Base-by-base conservation (phyloP, 2,888 invertebrate genomes). In the Cheilosia pagana region DNA sequence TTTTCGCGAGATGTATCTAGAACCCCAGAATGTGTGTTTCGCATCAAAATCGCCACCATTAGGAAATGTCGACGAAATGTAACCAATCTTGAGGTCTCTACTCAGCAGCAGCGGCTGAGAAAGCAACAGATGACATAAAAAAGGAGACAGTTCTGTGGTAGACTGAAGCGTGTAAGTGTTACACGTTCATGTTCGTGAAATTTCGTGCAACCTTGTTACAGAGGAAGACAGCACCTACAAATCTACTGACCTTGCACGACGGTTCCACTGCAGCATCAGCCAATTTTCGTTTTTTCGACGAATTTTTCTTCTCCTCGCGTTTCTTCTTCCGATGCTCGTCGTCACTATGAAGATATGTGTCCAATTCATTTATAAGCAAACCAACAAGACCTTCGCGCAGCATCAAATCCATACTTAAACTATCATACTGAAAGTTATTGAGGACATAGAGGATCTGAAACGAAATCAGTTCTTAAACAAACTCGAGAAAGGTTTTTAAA, bases 351-450 rank as follows among this genome's bases (percentile, higher is more conserved):
- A 92, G 60, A 86, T 90, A 92, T 14, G 87, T 88, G 67, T 91
- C 92, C 31, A 94, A 88, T 48, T 92, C 91, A 68, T 92, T 92
- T 19, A 94, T 91, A 68, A 94, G 88, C 87, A 93, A 92, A 1
- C 93, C 91, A 3, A 93, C 93, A 71, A 92, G 92, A 68, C 93
- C 94, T 87, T 93, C 93, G 88, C 93, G 92, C 72, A 93, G 90
- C 92, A 94, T 92, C 74, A 92, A 92, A 57, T 93, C 92, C 79
- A 90, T 88, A 50, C 94, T 93, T 70, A 91, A 89, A 48, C 93
- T 90, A 76, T 93, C 91, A 55, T 90, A 89, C 82, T 90, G 91
- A 65, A 93, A 93, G 88, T 93, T 92, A 52, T 93, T 93, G 89
- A 92, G 88, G 88, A 93, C 89, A 88, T 89, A 89, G 39, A 91